phyloP scores from a whole-genome alignment of 1,140 invertebrate genomes.

The Pogonus chalceus region DNA sequence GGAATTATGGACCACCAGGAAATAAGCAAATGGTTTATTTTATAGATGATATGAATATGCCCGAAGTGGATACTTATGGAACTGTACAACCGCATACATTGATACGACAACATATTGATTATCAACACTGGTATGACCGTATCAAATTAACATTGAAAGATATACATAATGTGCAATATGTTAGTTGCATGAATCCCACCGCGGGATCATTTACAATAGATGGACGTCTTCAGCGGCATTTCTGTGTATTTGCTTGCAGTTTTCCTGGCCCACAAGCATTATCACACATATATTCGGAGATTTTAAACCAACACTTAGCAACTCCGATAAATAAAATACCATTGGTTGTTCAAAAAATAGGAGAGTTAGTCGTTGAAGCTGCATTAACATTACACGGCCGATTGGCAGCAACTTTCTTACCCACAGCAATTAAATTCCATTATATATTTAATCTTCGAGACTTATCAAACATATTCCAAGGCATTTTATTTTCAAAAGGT shows the following conservation, averaged over 20 bases:
- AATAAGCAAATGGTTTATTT: conserved; percentile 88
- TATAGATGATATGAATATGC: conserved; percentile 96
- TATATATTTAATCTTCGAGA: conserved; percentile 91
- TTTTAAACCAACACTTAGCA: conserved; percentile 65
- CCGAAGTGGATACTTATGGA: conserved; percentile 88
- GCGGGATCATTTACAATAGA: conserved; percentile 92
- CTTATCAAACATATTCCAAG: conserved; percentile 83
- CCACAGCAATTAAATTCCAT: conserved; percentile 90
- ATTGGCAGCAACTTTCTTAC: conserved; percentile 66
- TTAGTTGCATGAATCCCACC: conserved; percentile 94
- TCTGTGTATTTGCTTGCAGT: conserved; percentile 82
- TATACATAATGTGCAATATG: conserved; percentile 88
- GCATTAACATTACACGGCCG: conserved; percentile 71
- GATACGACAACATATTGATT: conserved; percentile 89
- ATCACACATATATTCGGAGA: conserved; percentile 72
- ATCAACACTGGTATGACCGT: conserved; percentile 88
- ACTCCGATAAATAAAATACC: conserved; percentile 58
- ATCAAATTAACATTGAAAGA: conserved; percentile 80
- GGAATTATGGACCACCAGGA: conserved; percentile 86
- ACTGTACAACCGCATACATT: conserved; percentile 93
- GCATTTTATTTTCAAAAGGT: conserved; percentile 74
- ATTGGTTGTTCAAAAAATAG: conserved; percentile 45
- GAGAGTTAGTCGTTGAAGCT: conserved; percentile 52
- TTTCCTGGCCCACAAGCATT: conserved; percentile 76
- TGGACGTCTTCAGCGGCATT: conserved; percentile 83